Conservation (phyloP, 2,888 invertebrate genomes). For the Pheosia gnoma region DNA sequence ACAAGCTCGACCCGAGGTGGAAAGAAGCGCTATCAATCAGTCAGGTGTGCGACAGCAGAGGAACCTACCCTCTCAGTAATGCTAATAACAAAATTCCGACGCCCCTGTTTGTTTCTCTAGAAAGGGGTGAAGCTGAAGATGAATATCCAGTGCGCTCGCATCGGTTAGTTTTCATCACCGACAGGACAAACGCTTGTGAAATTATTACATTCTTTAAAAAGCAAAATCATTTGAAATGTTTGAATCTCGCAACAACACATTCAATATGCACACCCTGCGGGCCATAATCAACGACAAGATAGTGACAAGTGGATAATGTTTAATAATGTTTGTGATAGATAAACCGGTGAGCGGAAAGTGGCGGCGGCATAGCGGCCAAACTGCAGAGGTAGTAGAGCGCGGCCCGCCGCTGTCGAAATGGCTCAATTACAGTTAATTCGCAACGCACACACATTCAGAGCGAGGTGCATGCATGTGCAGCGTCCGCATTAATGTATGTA, state of each 20-base stretch:
- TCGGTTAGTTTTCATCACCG: slow-evolving; percentile 56
- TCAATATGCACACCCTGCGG: not conserved
- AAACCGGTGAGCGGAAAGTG: slow-evolving; percentile 40
- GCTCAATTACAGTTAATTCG: slow-evolving; percentile 84
- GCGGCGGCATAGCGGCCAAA: slow-evolving; percentile 52
- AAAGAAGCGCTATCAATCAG: slow-evolving; percentile 84
- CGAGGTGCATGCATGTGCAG: slow-evolving; percentile 76
- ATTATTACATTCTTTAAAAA: slow-evolving; percentile 7
- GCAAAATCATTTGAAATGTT: not conserved
- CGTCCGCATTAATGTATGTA: slow-evolving; percentile 82
- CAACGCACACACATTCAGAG: slow-evolving; percentile 79
- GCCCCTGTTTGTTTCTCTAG: slow-evolving; percentile 78
- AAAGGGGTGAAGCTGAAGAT: slow-evolving; percentile 82
- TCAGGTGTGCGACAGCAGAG: slow-evolving; percentile 80
- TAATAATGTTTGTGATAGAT: slow-evolving; percentile 45
- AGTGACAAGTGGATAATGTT: slow-evolving; percentile 32
- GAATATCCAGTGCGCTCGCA: slow-evolving; percentile 69
- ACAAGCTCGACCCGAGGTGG: slow-evolving; percentile 83
- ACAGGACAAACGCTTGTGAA: slow-evolving; percentile 44
- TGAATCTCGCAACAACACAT: not conserved
- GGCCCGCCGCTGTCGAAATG: slow-evolving; percentile 76
- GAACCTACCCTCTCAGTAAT: slow-evolving; percentile 76
- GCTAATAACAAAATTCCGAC: slow-evolving; percentile 84
- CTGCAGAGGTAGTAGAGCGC: slow-evolving; percentile 67
- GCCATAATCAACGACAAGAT: slow-evolving; percentile 15